Conservation (phyloP, 2,113 vertebrate species). For the Fukomys damarensis region DNA sequence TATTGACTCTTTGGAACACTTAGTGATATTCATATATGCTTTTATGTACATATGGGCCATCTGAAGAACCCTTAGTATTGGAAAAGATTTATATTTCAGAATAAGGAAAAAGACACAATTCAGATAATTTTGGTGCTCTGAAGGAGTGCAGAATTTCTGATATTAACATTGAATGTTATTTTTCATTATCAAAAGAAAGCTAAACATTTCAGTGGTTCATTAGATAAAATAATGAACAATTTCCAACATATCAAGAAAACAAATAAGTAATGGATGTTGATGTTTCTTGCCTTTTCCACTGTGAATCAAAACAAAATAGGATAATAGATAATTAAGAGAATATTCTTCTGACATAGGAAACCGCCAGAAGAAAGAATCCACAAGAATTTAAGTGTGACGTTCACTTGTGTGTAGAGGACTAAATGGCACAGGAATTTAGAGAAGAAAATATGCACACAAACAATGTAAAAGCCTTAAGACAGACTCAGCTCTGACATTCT, state of each 20-base stretch:
- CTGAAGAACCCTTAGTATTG: not conserved
- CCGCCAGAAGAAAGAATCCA: not conserved
- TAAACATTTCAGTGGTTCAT: slow-evolving; percentile 13
- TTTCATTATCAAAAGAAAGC: slow-evolving; percentile 39
- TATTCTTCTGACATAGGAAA: slow-evolving; percentile 14
- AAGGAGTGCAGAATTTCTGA: not conserved
- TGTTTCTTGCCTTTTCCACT: not conserved
- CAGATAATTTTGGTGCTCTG: not conserved
- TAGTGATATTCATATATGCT: not conserved
- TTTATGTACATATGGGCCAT: not conserved
- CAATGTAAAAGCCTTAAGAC: not conserved
- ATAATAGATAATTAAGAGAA: not conserved
- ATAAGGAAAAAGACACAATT: slow-evolving; percentile 13
- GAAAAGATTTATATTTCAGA: slow-evolving; percentile 36
- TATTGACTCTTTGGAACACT: slow-evolving; percentile 5
- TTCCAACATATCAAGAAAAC: slow-evolving; percentile 11
- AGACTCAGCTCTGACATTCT: not conserved
- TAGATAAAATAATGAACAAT: slow-evolving; percentile 55
- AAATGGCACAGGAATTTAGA: not conserved
- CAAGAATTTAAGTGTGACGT: not conserved
- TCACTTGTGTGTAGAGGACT: not conserved
- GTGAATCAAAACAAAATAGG: not conserved
- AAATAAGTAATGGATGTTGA: slow-evolving; percentile 1
- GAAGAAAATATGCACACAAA: not conserved
- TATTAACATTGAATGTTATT: slow-evolving; percentile 28